phyloP scores from a whole-genome alignment of 2,113 vertebrate species.

The Labrus mixtus region DNA sequence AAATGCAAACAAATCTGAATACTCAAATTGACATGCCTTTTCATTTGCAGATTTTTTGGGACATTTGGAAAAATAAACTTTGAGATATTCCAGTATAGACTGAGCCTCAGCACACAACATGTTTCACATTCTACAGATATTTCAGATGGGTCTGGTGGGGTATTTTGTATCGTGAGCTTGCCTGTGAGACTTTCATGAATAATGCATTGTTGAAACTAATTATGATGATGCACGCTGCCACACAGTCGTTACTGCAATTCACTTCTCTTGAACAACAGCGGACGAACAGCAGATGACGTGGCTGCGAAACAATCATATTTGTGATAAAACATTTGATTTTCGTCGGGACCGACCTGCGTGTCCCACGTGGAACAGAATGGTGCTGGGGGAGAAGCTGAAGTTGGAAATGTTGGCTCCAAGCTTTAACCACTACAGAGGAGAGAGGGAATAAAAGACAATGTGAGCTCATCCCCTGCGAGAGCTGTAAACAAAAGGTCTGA shows the following conservation, averaged over 20 bases:
- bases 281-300: constrained; percentile 2
- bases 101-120: too few relatives aligned
- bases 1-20: too few relatives aligned
- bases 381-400: constrained; percentile 96
- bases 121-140: neutral
- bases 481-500: constrained; percentile 59
- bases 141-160: too few relatives aligned
- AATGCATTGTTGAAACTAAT: constrained; percentile 8
- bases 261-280: constrained; percentile 8
- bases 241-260: constrained; percentile 1
- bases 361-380: constrained; percentile 94
- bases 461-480: constrained; percentile 39
- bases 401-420: constrained; percentile 98
- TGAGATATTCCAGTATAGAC: neutral
- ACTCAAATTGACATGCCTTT: too few relatives aligned
- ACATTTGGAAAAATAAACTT: neutral
- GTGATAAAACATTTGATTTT: constrained; percentile 10
- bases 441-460: constrained; percentile 50
- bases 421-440: constrained; percentile 92
- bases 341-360: constrained; percentile 90
- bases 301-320: neutral
- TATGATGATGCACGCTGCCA: constrained; percentile 8
- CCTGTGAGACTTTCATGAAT: constrained; percentile 25
- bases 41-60: neutral
- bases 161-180: neutral